Evolutionary conservation across 1,140 invertebrate species (phyloP), one percentile per base, ranked within the genome.

Genomic region (Caenorhabditis inopinata): DNA sequence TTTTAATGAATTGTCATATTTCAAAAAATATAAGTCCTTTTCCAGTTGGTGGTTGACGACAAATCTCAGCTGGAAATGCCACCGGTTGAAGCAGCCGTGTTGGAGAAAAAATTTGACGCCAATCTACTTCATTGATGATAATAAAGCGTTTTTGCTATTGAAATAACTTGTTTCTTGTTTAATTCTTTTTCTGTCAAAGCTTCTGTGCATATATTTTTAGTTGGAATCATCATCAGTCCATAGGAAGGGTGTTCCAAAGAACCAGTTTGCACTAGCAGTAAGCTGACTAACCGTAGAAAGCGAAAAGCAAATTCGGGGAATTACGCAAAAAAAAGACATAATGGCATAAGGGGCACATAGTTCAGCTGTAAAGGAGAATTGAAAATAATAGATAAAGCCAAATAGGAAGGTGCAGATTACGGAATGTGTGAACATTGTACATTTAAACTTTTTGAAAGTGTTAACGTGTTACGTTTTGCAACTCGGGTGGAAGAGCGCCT

Each of bases 231-330:
- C 58, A 68, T 68, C 58, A 68, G 16, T 68, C 29, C 35, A 68
- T 32, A 68, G 58, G 12, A 68, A 38, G 11, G 27, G 32, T 21
- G 58, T 68, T 68, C 58, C 16, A 5, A 18, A 21, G 14, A 68
- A 68, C 58, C 18, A 68, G 58, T 38, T 68, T 23, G 32, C 58
- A 68, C 16, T 3, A 38, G 32, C 11, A 68, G 21, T 68, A 68
- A 68, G 58, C 58, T 68, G 58, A 68, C 58, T 68, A 68, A 68
- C 58, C 58, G 58, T 42, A 32, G 58, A 68, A 68, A 68, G 58
- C 58, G 58, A 68, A 68, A 68, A 29, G 58, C 58, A 68, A 68
- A 68, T 68, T 68, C 58, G 58, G 58, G 58, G 58, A 38, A 38
- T 68, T 68, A 68, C 58, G 58, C 58, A 68, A 68, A 68, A 53